Base-by-base conservation (phyloP, 1,140 invertebrate species). In the Melanaphis sacchari region DNA sequence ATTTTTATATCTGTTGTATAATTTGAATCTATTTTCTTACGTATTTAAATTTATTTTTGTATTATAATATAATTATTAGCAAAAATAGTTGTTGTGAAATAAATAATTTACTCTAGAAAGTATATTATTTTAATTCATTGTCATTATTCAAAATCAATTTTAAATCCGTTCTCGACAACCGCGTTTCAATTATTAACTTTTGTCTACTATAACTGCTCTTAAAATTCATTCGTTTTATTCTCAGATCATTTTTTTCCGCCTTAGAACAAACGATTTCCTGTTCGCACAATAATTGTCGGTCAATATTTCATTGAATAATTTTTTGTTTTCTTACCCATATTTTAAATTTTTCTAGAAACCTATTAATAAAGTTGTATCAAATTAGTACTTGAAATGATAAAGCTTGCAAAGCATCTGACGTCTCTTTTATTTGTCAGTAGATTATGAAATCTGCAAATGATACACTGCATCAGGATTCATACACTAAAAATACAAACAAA, bases 101-200 rank as follows among this genome's bases (percentile, higher is more conserved):
- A 54, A 54, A 40, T 31, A n/a, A 52, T 59, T 2, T 36, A 21
- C 15, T 49, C 2, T 38, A 22, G 4, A 24, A 41, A 90, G 26
- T 46, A 24, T 6, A 90, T 46, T 88, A 90, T 22, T 90, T 90
- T 89, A 38, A 90, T 66, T 89, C 41, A 11, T 90, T 9, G 49
- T 59, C 49, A 40, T 36, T 6, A 41, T 41, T 90, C 11, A n/a
- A 40, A 90, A 90, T 90, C 15, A 26, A 90, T 59, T 90, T 90
- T 90, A 66, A 66, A 90, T 90, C 38, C 8, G 24, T 90, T 90
- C 43, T 41, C 5, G 8, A 31, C 1, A 66, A 31, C 89, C 52
- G 24, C 18, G n/a, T 90, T 43, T 43, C 24, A 66, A 43, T 38
- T 4, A 11, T 90, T 11, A 40, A 52, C n/a, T 11, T 59, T 54